Base-by-base conservation (phyloP, 2,888 invertebrate genomes). In the Rhodophaea formosa region DNA sequence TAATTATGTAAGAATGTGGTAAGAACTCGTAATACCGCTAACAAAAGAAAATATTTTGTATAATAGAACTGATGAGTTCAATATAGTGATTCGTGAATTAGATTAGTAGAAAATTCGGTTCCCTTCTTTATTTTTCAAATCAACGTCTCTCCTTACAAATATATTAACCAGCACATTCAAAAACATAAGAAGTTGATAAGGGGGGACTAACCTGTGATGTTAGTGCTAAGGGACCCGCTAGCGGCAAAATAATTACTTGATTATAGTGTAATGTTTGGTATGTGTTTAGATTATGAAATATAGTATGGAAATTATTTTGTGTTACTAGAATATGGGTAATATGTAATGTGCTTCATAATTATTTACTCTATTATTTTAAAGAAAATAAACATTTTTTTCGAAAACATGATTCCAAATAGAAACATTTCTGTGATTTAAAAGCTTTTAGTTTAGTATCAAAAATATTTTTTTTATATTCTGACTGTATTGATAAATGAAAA, bases 171-270 rank as follows among this genome's bases (percentile, higher is more conserved):
- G 23, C 2, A 23, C 23, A 23, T 23, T 23, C 5, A 23, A 23
- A 3, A 23, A 23, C 5, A n/a, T n/a, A n/a, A 30, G 10, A 30
- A 53, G 29, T 10, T 29, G 15, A 44, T 30, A n/a, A 12, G 16
- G 32, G 39, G 47, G 39, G 45, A 16, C 49, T 30, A 15, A 46
- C 42, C 56, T 56, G 56, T 56, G 56, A 56, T 56, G 49, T 49
- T 56, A 56, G 49, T 43, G 30, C 49, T 56, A 56, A 42, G 30
- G 45, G 39, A 56, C 10, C 30, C 43, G 49, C 29, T 49, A 56
- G 49, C 23, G 12, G 35, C 8, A 8, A 51, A 29, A 54, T 39
- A 51, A 47, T 16, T 16, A 44, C n/a, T 42, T 14, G 43, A 46
- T 46, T 23, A 12, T 46, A 12, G 23, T 23, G 12, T 12, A 23